Evolutionary conservation across 2,888 invertebrate genomes (phyloP).

Genomic region (Nephrotoma guestfalica): DNA sequence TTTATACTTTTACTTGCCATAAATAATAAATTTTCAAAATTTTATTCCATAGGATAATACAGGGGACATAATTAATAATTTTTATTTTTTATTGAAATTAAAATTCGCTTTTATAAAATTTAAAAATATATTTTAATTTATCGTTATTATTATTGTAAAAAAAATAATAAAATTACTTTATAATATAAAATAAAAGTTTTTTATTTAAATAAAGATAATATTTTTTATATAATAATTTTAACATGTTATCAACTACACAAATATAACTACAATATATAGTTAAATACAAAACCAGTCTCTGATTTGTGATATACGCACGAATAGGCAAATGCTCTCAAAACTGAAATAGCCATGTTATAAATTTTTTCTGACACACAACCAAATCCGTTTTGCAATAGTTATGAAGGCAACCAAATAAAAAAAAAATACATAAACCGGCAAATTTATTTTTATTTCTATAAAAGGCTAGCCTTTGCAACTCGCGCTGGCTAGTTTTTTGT

Average conservation of each 20-base stretch:
- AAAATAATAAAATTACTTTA: not conserved
- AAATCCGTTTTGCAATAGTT: constrained; percentile 65
- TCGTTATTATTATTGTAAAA: not conserved
- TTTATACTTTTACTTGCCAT: not conserved
- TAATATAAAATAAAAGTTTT: not conserved
- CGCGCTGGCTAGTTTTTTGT: constrained; percentile 9
- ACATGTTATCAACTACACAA: constrained; percentile 2
- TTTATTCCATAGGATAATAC: not conserved
- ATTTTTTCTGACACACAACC: constrained; percentile 39
- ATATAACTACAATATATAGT: constrained; percentile 5
- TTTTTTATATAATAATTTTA: constrained; percentile 1
- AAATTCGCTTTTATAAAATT: not conserved
- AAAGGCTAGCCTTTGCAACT: constrained; percentile 11
- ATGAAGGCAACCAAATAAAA: constrained; percentile 54
- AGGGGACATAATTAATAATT: not conserved
- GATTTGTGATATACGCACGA: constrained; percentile 19
- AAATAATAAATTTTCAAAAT: not conserved
- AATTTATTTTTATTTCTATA: constrained; percentile 2
- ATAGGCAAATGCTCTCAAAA: constrained; percentile 48
- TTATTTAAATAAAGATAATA: not conserved
- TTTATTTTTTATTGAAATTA: not conserved
- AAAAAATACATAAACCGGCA: constrained; percentile 16
- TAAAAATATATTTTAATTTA: not conserved
- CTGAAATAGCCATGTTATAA: constrained; percentile 48
- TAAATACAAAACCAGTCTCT: constrained; percentile 9